Evolutionary conservation across 2,888 invertebrate species (phyloP), one percentile per base, ranked within the genome.

Genomic region (Leptinotarsa rubiginosa): DNA sequence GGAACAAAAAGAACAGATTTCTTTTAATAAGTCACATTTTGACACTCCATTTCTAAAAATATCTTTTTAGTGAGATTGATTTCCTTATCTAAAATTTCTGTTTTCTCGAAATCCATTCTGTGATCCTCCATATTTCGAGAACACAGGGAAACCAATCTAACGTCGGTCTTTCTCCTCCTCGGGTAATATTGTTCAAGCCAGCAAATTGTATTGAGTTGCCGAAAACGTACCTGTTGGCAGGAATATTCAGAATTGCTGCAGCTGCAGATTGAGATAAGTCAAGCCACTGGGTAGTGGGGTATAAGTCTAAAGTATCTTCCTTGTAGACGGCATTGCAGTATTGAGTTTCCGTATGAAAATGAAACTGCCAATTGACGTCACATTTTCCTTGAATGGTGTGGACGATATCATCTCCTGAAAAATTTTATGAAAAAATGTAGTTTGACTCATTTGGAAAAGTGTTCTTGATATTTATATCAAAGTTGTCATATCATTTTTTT

Each of bases 271-370:
- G 93, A 0, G 86, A 83, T 0, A 88, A 83, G 78, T 93, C 92
- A 86, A 92, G 90, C 90, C 91, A 92, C 82, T 94, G 94, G 0
- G 92, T 89, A 0, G 93, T 83, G 0, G 92, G 87, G 75, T 90
- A 91, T 1, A 94, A 90, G 69, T 93, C 91, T 75, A 93, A 86
- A 1, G 92, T 92, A 81, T 93, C 92, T 80, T 94, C 94, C 47
- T 88, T 88, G 0, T 94, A 94, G 50, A 90, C 85, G 15, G 91
- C 90, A 0, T 92, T 87, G 76, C 92, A 92, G 49, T 90, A 89
- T 79, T 94, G 93, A 0, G 93, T 91, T 86, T 95, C 95, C 94
- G 95, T 94, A 0, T 92, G 91, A 81, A 91, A 94, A 86, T 95
- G 95, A 85, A 94, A 95, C 84, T 96, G 95, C 0, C 90, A 86